Percentiles rank a stretch among this genome's conserved stretches.
Evolutionary conservation across 2,113 vertebrate genomes (phyloP).

Genomic region (Seriola rivoliana): DNA sequence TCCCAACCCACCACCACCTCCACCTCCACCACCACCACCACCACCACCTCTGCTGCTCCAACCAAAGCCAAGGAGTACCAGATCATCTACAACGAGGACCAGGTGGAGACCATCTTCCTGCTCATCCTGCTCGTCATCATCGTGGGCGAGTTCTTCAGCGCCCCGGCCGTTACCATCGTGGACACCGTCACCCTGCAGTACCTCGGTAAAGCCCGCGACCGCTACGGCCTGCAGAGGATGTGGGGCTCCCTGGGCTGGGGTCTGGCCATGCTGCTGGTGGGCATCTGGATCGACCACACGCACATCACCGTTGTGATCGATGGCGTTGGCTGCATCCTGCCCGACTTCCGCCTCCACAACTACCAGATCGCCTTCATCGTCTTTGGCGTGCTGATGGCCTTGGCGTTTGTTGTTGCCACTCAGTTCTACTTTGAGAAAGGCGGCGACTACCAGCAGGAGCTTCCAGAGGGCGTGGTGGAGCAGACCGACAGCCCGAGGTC

Average conservation of each 20-base stretch:
- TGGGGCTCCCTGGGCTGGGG: constrained; percentile 99
- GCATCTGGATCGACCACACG: constrained; percentile 96
- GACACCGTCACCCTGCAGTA: constrained; percentile 97
- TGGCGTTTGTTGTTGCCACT: constrained; percentile 91
- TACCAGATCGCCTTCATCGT: constrained; percentile 96
- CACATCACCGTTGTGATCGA: constrained; percentile 80
- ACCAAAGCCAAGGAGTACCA: constrained; percentile 57
- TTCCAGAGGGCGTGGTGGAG: constrained; percentile 71
- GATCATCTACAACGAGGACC: constrained; percentile 84
- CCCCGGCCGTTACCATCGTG: constrained; percentile 96
- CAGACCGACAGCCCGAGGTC: constrained; percentile 48
- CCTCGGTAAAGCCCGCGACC: constrained; percentile 92
- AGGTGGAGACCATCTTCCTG: constrained; percentile 94
- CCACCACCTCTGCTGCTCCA: constrained; percentile 58
- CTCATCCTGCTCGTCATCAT: constrained; percentile 95
- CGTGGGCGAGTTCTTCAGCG: constrained; percentile 98
- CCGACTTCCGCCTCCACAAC: constrained; percentile 88
- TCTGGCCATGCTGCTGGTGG: constrained; percentile 94
- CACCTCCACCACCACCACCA: constrained; percentile 30
- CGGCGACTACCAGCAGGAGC: constrained; percentile 74
- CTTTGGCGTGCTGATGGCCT: constrained; percentile 94
- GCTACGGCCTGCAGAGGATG: constrained; percentile 97
- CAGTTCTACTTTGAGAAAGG: constrained; percentile 93
- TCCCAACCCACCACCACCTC: constrained; percentile 18
- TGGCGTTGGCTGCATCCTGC: constrained; percentile 87